Conservation (phyloP, 2,113 vertebrate species). For the Hucho hucho region DNA sequence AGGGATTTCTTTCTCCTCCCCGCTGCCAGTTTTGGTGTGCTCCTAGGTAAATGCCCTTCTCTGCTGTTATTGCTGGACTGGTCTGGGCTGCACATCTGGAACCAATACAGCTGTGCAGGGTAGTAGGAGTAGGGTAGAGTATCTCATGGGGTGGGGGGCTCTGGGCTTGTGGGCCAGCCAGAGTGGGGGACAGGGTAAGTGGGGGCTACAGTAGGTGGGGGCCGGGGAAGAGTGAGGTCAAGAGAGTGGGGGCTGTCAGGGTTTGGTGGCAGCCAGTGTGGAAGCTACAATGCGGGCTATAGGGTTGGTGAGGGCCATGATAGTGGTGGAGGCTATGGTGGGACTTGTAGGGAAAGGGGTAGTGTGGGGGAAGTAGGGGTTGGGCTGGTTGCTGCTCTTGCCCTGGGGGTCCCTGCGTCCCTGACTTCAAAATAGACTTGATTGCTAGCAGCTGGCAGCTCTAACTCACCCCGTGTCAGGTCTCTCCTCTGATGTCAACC, state of each 20-base stretch:
- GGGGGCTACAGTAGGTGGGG: slow-evolving; percentile 49
- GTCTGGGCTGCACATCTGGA: slow-evolving; percentile 72
- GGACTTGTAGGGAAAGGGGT: no score
- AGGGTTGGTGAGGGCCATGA: no score
- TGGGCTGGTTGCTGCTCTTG: slow-evolving; percentile 73
- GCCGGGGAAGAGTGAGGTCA: no score
- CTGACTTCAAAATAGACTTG: slow-evolving; percentile 83
- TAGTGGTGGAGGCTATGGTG: no score
- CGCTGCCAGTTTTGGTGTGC: slow-evolving; percentile 47
- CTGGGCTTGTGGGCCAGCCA: slow-evolving; percentile 55
- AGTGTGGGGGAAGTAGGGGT: slow-evolving; percentile 44
- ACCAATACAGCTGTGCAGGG: slow-evolving; percentile 71
- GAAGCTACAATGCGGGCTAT: no score
- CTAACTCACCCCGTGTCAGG: slow-evolving; percentile 80
- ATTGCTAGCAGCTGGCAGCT: slow-evolving; percentile 82
- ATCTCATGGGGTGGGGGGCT: slow-evolving; percentile 66
- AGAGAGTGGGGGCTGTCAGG: no score
- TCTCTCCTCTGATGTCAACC: slow-evolving; percentile 80
- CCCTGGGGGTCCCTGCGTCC: slow-evolving; percentile 79
- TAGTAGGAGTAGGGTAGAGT: slow-evolving; percentile 39
- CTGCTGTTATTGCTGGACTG: background rate
- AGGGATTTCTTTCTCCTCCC: background rate
- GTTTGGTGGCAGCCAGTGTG: no score
- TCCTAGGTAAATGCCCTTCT: slow-evolving; percentile 64
- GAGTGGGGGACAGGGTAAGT: slow-evolving; percentile 5